phyloP scores from a whole-genome alignment of 2,888 invertebrate species.

The Germaria angustata region DNA sequence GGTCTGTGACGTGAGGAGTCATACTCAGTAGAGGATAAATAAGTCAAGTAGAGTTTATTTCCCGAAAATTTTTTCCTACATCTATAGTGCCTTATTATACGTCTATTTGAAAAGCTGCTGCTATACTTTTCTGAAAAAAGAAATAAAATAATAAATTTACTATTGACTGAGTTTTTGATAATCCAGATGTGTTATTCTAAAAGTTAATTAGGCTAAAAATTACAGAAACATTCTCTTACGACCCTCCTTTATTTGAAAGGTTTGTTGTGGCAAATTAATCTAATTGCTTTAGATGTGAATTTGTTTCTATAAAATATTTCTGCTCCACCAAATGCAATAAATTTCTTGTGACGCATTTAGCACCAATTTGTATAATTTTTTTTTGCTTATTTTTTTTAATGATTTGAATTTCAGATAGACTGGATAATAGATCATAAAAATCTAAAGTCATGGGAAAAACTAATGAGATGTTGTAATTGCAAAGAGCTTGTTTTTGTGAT shows the following conservation, averaged over 20 bases:
- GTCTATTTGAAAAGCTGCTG: too few species aligned
- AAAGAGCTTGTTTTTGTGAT: neutral
- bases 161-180: too few species aligned
- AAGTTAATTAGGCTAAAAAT: neutral
- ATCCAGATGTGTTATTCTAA: too few species aligned
- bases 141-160: too few species aligned
- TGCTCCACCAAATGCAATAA: slow-evolving; percentile 57
- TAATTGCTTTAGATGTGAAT: slow-evolving; percentile 62
- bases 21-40: too few species aligned
- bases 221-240: neutral
- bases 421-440: slow-evolving; percentile 60
- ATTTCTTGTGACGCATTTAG: slow-evolving; percentile 63
- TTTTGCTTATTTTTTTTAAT: slow-evolving; percentile 15
- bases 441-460: slow-evolving; percentile 59
- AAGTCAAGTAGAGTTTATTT: too few species aligned
- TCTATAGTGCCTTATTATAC: too few species aligned
- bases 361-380: slow-evolving; percentile 37
- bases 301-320: slow-evolving; percentile 49
- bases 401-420: slow-evolving; percentile 39
- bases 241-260: slow-evolving; percentile 44
- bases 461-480: slow-evolving; percentile 54
- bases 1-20: too few species aligned
- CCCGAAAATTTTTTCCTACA: too few species aligned
- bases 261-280: slow-evolving; percentile 57
- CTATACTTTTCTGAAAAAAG: too few species aligned